phyloP scores from a whole-genome alignment of 2,113 vertebrate species.

The Brachyhypopomus occidentalis region DNA sequence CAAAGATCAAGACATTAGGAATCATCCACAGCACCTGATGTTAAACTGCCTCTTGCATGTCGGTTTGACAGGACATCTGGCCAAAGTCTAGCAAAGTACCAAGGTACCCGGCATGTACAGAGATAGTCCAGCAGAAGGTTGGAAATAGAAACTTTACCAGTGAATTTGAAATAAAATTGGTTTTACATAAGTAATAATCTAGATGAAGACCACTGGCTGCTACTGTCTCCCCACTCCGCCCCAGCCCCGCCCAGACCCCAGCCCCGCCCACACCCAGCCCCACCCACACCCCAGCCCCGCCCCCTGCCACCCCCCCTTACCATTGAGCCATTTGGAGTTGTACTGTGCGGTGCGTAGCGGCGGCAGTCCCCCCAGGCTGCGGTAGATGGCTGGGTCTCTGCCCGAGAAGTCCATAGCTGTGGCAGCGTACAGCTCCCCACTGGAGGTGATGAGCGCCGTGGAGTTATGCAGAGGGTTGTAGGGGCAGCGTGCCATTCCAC shows the following conservation, averaged over 20 bases:
- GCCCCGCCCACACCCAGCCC: neutral
- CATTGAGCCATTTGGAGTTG: slow-evolving; percentile 99
- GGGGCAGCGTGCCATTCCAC: slow-evolving; percentile 96
- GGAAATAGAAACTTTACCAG: no score
- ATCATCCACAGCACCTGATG: no score
- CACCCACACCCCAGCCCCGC: neutral
- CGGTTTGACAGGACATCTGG: no score
- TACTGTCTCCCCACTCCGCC: no score
- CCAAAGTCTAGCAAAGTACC: no score
- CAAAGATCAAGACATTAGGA: no score
- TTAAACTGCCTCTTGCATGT: no score
- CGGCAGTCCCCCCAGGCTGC: slow-evolving; percentile 88
- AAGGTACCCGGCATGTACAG: no score
- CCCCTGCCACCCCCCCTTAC: slow-evolving; percentile 65
- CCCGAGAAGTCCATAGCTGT: slow-evolving; percentile 98
- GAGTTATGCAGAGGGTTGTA: slow-evolving; percentile 97
- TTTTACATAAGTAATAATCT: no score
- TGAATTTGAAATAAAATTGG: no score
- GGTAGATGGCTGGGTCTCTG: slow-evolving; percentile 95
- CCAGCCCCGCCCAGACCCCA: neutral
- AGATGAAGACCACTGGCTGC: no score
- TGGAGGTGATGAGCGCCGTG: slow-evolving; percentile 92
- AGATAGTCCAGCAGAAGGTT: no score
- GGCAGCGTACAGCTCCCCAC: slow-evolving; percentile 93
- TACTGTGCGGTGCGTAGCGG: slow-evolving; percentile 96